Conservation (phyloP, 2,113 vertebrate genomes). For the Hystrix cristata region DNA sequence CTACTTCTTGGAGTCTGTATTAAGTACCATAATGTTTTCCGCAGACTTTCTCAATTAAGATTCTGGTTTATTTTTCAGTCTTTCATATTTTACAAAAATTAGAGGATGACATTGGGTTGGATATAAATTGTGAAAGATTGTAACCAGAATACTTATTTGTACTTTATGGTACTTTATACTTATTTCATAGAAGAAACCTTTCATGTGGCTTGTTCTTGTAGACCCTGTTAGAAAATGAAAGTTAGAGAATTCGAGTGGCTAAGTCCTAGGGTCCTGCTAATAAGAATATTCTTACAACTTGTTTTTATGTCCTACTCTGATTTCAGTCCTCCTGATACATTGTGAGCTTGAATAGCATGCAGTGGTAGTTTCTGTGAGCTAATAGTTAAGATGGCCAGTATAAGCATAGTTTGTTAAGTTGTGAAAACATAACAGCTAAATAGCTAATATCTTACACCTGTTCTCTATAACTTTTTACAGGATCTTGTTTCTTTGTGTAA, state of each 20-base stretch:
- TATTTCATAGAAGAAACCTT: slow-evolving; percentile 44
- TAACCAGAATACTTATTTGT: not conserved
- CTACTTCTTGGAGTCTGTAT: not conserved
- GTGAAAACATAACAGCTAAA: not conserved
- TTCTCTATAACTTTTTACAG: slow-evolving; percentile 86
- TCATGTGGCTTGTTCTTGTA: not conserved
- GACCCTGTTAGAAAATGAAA: slow-evolving; percentile 13
- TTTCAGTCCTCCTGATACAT: not conserved
- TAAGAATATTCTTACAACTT: not conserved
- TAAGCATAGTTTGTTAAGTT: slow-evolving; percentile 23
- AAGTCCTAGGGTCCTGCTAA: not conserved
- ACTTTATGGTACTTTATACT: not conserved
- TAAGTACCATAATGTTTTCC: not conserved
- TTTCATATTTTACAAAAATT: slow-evolving; percentile 36
- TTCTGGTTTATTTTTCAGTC: slow-evolving; percentile 7
- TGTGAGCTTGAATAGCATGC: not conserved
- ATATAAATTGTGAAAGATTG: slow-evolving; percentile 1
- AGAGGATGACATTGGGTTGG: slow-evolving; percentile 21
- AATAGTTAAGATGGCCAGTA: not conserved
- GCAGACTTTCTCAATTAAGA: slow-evolving; percentile 15
- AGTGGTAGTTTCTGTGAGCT: slow-evolving; percentile 12
- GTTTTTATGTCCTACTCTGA: not conserved
- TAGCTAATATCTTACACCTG: slow-evolving; percentile 25
- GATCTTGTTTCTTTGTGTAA: slow-evolving; percentile 98
- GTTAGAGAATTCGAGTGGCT: not conserved